Conservation (phyloP, 2,797 vertebrate species). For the Artibeus jamaicensis region DNA sequence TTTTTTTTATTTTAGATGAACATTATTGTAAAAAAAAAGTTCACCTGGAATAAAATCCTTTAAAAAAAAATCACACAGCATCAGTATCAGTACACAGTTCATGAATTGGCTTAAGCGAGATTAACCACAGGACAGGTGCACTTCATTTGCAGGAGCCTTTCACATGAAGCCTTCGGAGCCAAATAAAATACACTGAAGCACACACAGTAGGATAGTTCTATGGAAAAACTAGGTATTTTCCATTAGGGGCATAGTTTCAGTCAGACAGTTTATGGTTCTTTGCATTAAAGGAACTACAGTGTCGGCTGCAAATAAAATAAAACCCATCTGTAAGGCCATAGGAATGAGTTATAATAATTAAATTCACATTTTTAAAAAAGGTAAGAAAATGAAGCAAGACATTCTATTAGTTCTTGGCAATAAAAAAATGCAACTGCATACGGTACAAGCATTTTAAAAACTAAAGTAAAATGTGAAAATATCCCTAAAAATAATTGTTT, state of each 20-base stretch:
- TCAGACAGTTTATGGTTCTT: conserved; percentile 72
- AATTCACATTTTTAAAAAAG: conserved; percentile 70
- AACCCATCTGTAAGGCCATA: conserved; percentile 81
- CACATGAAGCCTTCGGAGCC: conserved; percentile 75
- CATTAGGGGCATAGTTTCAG: conserved; percentile 72
- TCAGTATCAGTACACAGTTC: conserved; percentile 85
- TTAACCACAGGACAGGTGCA: conserved; percentile 80
- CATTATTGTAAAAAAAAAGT: conserved; percentile 85
- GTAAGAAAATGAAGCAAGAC: conserved; percentile 66
- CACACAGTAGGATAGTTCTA: conserved; percentile 74
- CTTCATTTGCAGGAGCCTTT: conserved; percentile 79
- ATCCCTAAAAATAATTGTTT: conserved; percentile 66
- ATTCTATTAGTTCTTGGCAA: conserved; percentile 72
- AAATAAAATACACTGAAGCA: conserved; percentile 80
- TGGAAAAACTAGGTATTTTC: conserved; percentile 76
- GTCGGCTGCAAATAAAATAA: conserved; percentile 75
- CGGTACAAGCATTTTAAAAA: conserved; percentile 71
- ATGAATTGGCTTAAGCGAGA: conserved; percentile 81
- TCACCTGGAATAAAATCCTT: conserved; percentile 84
- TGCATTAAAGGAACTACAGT: conserved; percentile 79
- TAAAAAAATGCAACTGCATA: conserved; percentile 65
- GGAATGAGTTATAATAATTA: conserved; percentile 77
- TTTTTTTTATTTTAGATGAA: conserved; percentile 89
- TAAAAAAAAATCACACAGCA: conserved; percentile 71
- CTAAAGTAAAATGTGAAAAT: conserved; percentile 63